A percentile compares a stretch with the other conserved stretches of the same genome.
Evolutionary conservation across 2,888 invertebrate species (phyloP).

Genomic region (Stictocephala bisonia): DNA sequence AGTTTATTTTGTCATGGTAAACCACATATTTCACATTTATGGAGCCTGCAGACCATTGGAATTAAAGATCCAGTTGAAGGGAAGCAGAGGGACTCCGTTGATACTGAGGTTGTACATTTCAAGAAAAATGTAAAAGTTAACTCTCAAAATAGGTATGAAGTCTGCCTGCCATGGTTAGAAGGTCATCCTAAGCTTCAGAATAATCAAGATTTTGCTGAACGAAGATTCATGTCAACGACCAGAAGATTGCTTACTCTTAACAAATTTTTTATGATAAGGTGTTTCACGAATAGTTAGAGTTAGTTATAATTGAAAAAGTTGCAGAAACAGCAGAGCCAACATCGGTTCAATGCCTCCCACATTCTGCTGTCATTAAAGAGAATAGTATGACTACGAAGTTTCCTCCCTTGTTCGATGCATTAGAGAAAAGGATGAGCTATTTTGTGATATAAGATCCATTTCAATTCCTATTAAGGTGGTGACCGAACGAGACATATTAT

Average conservation of each 20-base stretch:
- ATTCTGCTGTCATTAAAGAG: conserved; percentile 48
- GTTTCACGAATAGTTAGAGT: neutral
- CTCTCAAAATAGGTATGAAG: neutral
- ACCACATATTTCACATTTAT: neutral
- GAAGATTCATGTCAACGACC: neutral
- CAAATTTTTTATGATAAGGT: neutral
- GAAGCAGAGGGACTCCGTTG: neutral
- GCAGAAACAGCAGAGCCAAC: neutral
- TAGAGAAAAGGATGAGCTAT: conserved; percentile 43
- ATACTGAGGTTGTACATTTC: neutral
- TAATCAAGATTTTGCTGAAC: neutral
- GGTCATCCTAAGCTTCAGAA: neutral
- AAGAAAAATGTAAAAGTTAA: neutral
- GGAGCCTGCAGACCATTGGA: neutral
- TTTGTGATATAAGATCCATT: conserved; percentile 21
- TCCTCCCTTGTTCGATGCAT: conserved; percentile 52
- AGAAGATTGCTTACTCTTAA: neutral
- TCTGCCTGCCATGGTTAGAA: neutral
- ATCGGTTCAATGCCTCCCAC: conserved; percentile 35
- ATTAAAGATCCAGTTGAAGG: neutral
- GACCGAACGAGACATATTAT: conserved; percentile 41
- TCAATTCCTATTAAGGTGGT: conserved; percentile 3
- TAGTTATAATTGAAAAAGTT: neutral
- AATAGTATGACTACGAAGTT: conserved; percentile 48
- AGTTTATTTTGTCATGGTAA: conserved; percentile 14